These are phyloP conservation scores for Trichonephila clavipes DNA, from an alignment of 1,140 invertebrate species.

Conservation along the genomic window DNA sequence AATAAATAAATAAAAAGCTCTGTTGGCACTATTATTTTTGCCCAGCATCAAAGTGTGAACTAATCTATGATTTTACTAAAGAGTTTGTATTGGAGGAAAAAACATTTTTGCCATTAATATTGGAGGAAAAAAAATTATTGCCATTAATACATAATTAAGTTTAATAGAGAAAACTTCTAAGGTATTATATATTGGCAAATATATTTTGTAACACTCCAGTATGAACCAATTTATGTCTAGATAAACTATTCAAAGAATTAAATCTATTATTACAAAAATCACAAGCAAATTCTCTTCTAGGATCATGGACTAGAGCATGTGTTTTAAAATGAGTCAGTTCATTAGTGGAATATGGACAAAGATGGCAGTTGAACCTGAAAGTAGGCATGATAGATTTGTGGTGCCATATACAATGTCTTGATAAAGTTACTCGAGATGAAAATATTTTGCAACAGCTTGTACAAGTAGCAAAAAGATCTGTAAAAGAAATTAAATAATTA, in stretches of 20 bases:
- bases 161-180: too few species aligned
- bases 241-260: not conserved
- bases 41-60: too few species aligned
- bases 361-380: slow-evolving; percentile 40
- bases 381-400: slow-evolving; percentile 11
- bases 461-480: slow-evolving; percentile 20
- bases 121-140: too few species aligned
- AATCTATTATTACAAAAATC: slow-evolving; percentile 61
- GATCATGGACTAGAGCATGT: slow-evolving; percentile 50
- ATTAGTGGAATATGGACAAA: slow-evolving; percentile 59
- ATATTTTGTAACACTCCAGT: slow-evolving; percentile 12
- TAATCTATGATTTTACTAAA: too few species aligned
- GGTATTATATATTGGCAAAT: too few species aligned
- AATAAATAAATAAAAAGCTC: too few species aligned
- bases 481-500: not conserved
- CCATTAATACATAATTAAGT: too few species aligned
- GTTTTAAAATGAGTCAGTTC: slow-evolving; percentile 50
- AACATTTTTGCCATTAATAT: too few species aligned
- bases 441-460: slow-evolving; percentile 15
- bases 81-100: too few species aligned
- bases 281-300: slow-evolving; percentile 10
- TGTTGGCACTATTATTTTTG: too few species aligned
- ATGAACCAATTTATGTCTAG: slow-evolving; percentile 33
- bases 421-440: slow-evolving; percentile 50
- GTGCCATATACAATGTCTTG: slow-evolving; percentile 63